Evolutionary conservation across 2,113 vertebrate genomes (phyloP), one percentile per base, ranked within the genome.

Genomic region (Hemiscyllium ocellatum): DNA sequence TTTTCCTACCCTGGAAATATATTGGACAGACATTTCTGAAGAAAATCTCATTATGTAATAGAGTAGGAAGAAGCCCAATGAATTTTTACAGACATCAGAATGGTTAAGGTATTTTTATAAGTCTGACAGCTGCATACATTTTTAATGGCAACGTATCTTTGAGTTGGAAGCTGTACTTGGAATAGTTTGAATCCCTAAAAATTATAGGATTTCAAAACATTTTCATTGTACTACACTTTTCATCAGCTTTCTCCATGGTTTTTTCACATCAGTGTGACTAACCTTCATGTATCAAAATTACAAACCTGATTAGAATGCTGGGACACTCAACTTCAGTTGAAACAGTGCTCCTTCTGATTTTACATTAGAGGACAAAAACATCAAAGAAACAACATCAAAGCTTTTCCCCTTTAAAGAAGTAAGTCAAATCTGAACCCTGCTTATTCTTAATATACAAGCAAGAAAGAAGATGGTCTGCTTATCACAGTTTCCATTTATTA

Each of bases 401-500:
- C 61, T 37, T 91, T 91, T 91, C n/a, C 3, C 89, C 56, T 91
- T 66, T 93, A 93, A 93, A 93, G 61, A 61, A 93, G 61, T 93
- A 93, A 37, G 61, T 68, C 89, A 93, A 66, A 61, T 68, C 61
- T 37, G n/a, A 68, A 93, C n/a, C 37, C 56, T 66, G 80, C 80
- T 93, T 90, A 90, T 90, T 93, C 89, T 37, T 93, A 66, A 66
- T 66, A 37, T 66, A 66, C 13, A 65, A 20, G 33, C 33, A 66
- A 66, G 89, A 93, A 91, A 90, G 50, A 65, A 91, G 89, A 93
- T 93, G 89, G 33, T 66, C 61, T 37, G 61, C 61, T 93, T 93
- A 93, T 93, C 65, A 91, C 19, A 93, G 61, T 22, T n/a, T 65
- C 89, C 61, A 93, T 93, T 93, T 93, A 93, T 37, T 93, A 66